Base-by-base conservation (phyloP, 2,888 invertebrate genomes). In the Minunthozetes semirufus region DNA sequence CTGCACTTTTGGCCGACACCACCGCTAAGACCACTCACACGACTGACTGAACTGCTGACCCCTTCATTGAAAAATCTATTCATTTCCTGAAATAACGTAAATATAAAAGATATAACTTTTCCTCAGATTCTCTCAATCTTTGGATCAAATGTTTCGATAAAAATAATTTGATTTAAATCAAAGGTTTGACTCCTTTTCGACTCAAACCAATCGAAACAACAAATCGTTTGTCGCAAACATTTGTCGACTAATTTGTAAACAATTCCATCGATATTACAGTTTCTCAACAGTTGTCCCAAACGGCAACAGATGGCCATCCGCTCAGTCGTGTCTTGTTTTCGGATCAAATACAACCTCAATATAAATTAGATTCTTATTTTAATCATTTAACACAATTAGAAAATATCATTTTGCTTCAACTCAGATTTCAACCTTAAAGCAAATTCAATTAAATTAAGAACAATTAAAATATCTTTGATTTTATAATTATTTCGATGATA, bases 211-310 rank as follows among this genome's bases (percentile, higher is more conserved):
- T 48, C 46, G 46, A 17, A 15, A 15, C 13, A 48, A 25, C 56
- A 56, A 56, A 56, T 56, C 25, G 22, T 25, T 53, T 53, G 25
- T 56, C 2, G 56, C 25, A 25, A 56, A 56, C 56, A 56, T 33
- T 53, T 56, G 56, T 56, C 56, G 22, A 0, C 2, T 33, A 56
- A 25, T 25, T 56, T 56, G 56, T 56, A 56, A 56, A 56, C 56
- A 56, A 56, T 56, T 56, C 9, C 56, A 56, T 56, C 56, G 56
- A 56, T 56, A n/a, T 11, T 56, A 56, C 56, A 56, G 25, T 56
- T 56, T 22, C 46, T 33, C 8, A 33, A 33, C 33, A 8, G n/a
- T 19, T 53, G 19, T 22, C 4, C 53, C 25, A 48, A 5, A 56
- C 19, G 53, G 19, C 53, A 15, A n/a, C 19, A 53, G 53, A 53